phyloP scores from a whole-genome alignment of 2,888 invertebrate genomes.

The Eutolmus rufibarbis region DNA sequence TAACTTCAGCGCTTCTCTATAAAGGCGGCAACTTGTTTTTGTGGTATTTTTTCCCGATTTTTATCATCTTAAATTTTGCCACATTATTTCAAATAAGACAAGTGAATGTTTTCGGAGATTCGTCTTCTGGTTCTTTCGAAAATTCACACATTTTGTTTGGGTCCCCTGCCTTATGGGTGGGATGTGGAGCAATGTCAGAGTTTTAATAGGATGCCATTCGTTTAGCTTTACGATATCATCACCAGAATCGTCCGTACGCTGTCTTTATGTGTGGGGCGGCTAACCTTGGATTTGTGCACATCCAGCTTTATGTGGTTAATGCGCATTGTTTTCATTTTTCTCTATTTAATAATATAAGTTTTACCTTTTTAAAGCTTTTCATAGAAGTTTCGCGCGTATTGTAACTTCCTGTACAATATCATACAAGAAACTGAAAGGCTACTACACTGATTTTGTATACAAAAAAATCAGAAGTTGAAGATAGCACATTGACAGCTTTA shows the following conservation, averaged over 20 bases:
- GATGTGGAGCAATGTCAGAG: slow-evolving; percentile 14
- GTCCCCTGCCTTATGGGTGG: background rate
- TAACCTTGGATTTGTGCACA: slow-evolving; percentile 11
- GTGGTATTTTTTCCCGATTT: background rate
- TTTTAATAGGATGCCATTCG: slow-evolving; percentile 13
- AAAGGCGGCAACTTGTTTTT: background rate
- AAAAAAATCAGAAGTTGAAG: too few species aligned
- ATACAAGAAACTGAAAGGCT: background rate
- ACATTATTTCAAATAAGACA: background rate
- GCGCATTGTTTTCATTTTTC: background rate
- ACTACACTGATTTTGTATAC: too few species aligned
- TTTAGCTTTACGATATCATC: background rate
- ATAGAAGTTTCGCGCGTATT: background rate
- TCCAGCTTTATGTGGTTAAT: background rate
- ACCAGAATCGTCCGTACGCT: background rate
- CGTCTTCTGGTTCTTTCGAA: background rate
- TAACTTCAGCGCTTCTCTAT: background rate
- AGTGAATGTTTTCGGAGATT: background rate
- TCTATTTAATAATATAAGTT: background rate
- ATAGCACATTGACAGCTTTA: too few species aligned
- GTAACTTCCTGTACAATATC: background rate
- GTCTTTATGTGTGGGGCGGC: background rate
- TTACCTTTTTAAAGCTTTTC: background rate
- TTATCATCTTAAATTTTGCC: background rate
- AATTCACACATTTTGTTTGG: background rate